Evolutionary conservation across 2,113 vertebrate species (phyloP).

Genomic region (Oophaga pumilio): DNA sequence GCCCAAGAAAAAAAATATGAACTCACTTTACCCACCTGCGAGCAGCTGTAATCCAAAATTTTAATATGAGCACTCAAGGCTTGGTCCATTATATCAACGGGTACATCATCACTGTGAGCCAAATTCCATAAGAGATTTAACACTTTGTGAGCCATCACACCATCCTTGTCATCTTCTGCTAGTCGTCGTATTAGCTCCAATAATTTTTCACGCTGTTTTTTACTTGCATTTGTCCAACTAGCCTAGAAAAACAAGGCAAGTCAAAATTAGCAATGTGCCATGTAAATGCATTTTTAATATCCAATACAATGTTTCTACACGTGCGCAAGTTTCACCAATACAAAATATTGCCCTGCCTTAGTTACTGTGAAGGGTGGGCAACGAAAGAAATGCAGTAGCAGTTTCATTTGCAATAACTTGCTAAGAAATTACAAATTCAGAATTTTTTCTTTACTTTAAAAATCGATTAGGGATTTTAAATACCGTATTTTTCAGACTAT

Average conservation of each 20-base stretch:
- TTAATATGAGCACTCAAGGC: slow-evolving; percentile 99
- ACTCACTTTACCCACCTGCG: slow-evolving; percentile 79
- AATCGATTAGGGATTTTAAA: too few relatives aligned
- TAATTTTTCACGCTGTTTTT: slow-evolving; percentile 98
- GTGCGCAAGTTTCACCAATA: too few relatives aligned
- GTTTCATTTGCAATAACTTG: too few relatives aligned
- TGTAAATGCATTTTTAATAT: too few relatives aligned
- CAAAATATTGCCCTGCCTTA: too few relatives aligned
- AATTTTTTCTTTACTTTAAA: too few relatives aligned
- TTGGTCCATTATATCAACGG: slow-evolving; percentile 99
- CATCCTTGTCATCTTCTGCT: slow-evolving; percentile 98
- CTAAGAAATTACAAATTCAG: too few relatives aligned
- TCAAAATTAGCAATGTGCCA: not conserved
- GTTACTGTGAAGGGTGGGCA: too few relatives aligned
- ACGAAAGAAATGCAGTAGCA: too few relatives aligned
- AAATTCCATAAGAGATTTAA: slow-evolving; percentile 97
- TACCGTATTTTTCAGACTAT: too few relatives aligned
- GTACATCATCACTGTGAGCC: slow-evolving; percentile 97
- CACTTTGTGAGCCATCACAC: slow-evolving; percentile 98
- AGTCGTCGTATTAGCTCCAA: slow-evolving; percentile 94
- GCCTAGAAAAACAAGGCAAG: slow-evolving; percentile 73
- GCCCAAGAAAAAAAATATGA: not conserved
- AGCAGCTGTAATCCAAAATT: slow-evolving; percentile 99
- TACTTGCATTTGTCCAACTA: slow-evolving; percentile 99
- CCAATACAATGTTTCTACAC: too few relatives aligned